Conservation (phyloP, 2,797 vertebrate genomes). For the Emydoidea blandingii region DNA sequence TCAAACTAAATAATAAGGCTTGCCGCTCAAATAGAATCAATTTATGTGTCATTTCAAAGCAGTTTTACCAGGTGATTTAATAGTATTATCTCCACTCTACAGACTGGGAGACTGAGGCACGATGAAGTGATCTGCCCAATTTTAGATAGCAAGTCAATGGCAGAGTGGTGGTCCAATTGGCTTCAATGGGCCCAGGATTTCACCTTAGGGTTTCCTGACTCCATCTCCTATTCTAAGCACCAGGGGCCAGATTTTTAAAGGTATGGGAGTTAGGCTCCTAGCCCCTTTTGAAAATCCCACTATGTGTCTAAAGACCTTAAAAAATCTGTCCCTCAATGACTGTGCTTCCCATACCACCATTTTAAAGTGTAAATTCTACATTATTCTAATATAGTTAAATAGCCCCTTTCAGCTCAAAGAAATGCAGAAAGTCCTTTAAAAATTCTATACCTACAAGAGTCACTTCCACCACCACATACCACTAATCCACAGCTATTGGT, state of each 20-base stretch:
- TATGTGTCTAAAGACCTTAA: not conserved
- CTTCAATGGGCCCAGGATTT: not conserved
- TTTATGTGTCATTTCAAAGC: not conserved
- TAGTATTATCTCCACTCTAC: not conserved
- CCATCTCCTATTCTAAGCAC: not conserved
- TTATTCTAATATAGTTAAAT: not conserved
- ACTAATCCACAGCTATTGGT: not conserved
- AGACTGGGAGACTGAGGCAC: not conserved
- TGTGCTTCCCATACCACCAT: not conserved
- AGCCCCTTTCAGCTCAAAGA: not conserved
- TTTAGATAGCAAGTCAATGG: not conserved
- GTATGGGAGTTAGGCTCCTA: not conserved
- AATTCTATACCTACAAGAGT: not conserved
- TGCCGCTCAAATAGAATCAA: not conserved
- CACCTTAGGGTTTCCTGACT: not conserved
- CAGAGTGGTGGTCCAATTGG: not conserved
- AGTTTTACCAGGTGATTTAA: not conserved
- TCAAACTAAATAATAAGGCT: not conserved
- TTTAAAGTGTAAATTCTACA: not conserved
- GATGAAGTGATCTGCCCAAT: not conserved
- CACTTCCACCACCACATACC: not conserved
- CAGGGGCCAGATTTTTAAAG: slow-evolving; percentile 2
- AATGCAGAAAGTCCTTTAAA: not conserved
- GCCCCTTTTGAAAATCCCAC: not conserved
- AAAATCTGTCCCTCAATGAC: not conserved